Evolutionary conservation across 37 sponge, comb jelly and placozoan genomes (phyloP).

Genomic region (Chondrosia reniformis): DNA sequence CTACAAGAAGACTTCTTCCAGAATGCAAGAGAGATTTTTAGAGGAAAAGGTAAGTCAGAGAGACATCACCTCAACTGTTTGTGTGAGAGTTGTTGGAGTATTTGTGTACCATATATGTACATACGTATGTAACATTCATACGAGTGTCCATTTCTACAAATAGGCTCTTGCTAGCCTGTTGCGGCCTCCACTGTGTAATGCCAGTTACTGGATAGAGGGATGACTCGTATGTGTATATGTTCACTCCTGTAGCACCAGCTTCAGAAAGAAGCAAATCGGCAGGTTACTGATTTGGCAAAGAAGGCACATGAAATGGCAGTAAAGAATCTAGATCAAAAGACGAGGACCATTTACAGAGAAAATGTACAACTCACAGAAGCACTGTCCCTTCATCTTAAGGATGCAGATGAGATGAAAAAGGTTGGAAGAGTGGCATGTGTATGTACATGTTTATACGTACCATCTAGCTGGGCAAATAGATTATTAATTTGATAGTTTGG

Average conservation of each 20-base stretch:
- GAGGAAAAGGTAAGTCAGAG: slow-evolving; percentile 76
- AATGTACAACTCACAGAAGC: slow-evolving; percentile 84
- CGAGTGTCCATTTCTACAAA: too few species aligned
- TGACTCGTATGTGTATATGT: not conserved
- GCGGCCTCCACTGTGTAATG: not conserved
- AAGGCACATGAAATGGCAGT: slow-evolving; percentile 91
- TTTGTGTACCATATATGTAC: not conserved
- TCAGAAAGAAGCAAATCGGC: slow-evolving; percentile 86
- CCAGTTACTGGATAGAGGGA: not conserved
- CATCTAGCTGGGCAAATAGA: too few species aligned
- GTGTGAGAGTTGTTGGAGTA: not conserved
- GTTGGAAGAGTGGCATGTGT: not conserved
- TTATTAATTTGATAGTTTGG: too few species aligned
- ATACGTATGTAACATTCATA: not conserved
- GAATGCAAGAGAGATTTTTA: slow-evolving; percentile 69
- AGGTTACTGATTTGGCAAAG: slow-evolving; percentile 84
- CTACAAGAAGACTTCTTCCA: slow-evolving; percentile 46
- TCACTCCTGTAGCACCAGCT: slow-evolving; percentile 30
- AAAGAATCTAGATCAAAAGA: slow-evolving; percentile 85
- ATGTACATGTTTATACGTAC: not conserved
- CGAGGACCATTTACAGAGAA: slow-evolving; percentile 77
- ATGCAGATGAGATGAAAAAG: slow-evolving; percentile 65
- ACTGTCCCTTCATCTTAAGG: slow-evolving; percentile 71
- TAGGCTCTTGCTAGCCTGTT: not conserved
- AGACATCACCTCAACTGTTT: not conserved